A percentile compares a stretch with the other conserved stretches of the same genome.
Conservation (phyloP, 1,140 invertebrate genomes). For the Vanessa tameamea region DNA sequence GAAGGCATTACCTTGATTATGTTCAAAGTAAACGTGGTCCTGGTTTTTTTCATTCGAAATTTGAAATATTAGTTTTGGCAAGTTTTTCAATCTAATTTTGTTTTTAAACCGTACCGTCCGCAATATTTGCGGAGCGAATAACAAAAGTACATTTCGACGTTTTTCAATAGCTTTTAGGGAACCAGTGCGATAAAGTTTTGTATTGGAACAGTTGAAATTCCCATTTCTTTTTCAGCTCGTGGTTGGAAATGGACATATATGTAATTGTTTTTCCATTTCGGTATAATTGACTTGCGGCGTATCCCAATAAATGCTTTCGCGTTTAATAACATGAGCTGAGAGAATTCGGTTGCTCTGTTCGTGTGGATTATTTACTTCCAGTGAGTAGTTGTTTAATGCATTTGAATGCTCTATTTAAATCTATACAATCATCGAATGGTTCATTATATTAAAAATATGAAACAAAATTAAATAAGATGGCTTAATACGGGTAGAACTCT, state of each 20-base stretch:
- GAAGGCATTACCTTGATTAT: too few species aligned
- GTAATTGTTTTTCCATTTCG: slow-evolving; percentile 36
- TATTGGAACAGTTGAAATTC: slow-evolving; percentile 3
- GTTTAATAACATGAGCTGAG: slow-evolving; percentile 4
- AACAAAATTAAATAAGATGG: too few species aligned
- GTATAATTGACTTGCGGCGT: slow-evolving; percentile 37
- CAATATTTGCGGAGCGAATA: slow-evolving; percentile 10
- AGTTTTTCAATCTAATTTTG: slow-evolving; percentile 2
- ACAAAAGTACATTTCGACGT: slow-evolving; percentile 12
- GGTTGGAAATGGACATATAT: slow-evolving; percentile 22
- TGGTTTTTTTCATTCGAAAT: too few species aligned
- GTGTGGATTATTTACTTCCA: background rate
- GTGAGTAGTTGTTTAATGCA: too few species aligned
- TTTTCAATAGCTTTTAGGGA: slow-evolving; percentile 16
- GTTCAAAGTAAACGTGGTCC: too few species aligned
- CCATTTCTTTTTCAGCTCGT: slow-evolving; percentile 10
- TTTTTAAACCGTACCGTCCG: background rate
- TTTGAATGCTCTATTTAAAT: too few species aligned
- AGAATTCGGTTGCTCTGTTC: background rate
- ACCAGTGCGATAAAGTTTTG: slow-evolving; percentile 9
- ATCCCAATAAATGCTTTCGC: slow-evolving; percentile 25
- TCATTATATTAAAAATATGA: too few species aligned
- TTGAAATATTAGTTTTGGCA: background rate
- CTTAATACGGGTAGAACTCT: too few species aligned
- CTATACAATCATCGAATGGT: too few species aligned